phyloP scores from a whole-genome alignment of 2,888 invertebrate genomes.

The Labia minor region DNA sequence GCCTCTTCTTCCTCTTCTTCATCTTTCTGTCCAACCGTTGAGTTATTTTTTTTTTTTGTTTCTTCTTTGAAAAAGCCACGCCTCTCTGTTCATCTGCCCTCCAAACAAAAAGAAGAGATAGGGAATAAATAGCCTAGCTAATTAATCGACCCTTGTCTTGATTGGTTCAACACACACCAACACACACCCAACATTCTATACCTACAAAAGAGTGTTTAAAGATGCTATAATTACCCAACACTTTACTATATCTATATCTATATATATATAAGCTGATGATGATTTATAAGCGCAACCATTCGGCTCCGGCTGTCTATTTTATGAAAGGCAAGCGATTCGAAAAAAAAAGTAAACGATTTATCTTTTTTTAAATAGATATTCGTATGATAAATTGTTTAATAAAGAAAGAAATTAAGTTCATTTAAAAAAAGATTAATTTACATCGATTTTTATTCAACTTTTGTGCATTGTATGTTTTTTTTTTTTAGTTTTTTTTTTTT shows the following conservation, averaged over 20 bases:
- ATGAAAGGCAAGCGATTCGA: not conserved
- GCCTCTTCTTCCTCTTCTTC: not conserved
- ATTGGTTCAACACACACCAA: slow-evolving; percentile 13
- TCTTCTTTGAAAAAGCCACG: not conserved
- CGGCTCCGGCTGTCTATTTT: not conserved
- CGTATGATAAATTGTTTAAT: slow-evolving; percentile 9
- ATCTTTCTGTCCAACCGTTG: not conserved
- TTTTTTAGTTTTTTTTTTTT: not conserved
- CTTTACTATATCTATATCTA: not conserved
- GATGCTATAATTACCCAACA: slow-evolving; percentile 7
- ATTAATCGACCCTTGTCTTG: slow-evolving; percentile 13
- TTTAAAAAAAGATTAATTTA: slow-evolving; percentile 1
- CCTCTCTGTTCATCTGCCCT: not conserved
- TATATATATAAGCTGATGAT: not conserved
- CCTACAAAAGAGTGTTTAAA: not conserved
- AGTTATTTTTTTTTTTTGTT: no score
- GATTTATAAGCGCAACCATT: slow-evolving; percentile 13
- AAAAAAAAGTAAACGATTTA: not conserved
- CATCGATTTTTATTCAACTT: not conserved
- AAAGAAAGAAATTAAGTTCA: slow-evolving; percentile 13
- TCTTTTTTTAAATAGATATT: slow-evolving; percentile 9
- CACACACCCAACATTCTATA: not conserved
- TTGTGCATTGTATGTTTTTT: no score
- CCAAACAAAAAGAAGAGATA: not conserved
- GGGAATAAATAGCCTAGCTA: slow-evolving; percentile 7